Percentiles rank a stretch among this genome's conserved stretches.
These are phyloP conservation scores for Uloborus diversus DNA, from an alignment of 1,140 invertebrate genomes.

Conservation along the genomic window DNA sequence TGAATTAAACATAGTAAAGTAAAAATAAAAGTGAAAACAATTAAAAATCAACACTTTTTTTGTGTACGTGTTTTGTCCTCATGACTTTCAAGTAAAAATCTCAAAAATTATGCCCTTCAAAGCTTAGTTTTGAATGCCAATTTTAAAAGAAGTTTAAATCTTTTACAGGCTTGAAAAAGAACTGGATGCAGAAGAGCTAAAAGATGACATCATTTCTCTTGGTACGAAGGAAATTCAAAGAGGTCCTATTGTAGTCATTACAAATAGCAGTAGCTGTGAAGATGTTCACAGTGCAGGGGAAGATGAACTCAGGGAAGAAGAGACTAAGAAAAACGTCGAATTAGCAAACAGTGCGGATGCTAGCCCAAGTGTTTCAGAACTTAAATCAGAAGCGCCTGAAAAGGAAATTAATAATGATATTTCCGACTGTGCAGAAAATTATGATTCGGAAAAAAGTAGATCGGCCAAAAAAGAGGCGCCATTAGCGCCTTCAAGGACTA, in stretches of 20 bases:
- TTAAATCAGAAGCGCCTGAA: neutral
- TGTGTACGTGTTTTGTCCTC: too few species aligned
- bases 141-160: too few species aligned
- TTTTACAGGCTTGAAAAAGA: constrained; percentile 70
- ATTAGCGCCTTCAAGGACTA: neutral
- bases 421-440: neutral
- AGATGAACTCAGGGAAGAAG: too few species aligned
- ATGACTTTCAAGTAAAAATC: too few species aligned
- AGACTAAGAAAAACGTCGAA: too few species aligned
- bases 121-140: too few species aligned
- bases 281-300: constrained; percentile 34
- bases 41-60: too few species aligned
- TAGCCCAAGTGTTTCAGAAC: neutral
- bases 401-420: neutral
- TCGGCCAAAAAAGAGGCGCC: neutral
- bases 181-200: constrained; percentile 60
- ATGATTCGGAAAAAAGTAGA: neutral
- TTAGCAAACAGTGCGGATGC: too few species aligned
- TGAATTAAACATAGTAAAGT: too few species aligned
- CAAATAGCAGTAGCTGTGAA: constrained; percentile 47
- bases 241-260: constrained; percentile 46
- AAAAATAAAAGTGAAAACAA: too few species aligned
- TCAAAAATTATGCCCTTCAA: too few species aligned
- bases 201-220: neutral
- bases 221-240: constrained; percentile 20